Conservation (phyloP, 2,888 invertebrate genomes). For the Noctua janthe region DNA sequence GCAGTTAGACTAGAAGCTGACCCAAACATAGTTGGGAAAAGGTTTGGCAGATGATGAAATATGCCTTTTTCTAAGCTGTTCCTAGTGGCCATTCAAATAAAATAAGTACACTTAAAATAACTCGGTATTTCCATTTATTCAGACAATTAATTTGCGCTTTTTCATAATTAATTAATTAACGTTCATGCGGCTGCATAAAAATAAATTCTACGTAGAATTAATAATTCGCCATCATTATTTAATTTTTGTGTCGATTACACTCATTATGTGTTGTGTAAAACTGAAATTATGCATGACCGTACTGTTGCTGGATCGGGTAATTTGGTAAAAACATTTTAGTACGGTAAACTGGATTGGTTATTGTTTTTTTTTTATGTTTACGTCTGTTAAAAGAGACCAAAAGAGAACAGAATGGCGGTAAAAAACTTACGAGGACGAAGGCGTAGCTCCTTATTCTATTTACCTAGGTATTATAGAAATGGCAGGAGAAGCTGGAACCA, state of each 20-base stretch:
- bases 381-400: background rate
- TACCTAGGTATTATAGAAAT: background rate
- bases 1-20: background rate
- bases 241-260: conserved; percentile 36
- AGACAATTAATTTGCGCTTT: conserved; percentile 11
- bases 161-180: conserved; percentile 27
- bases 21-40: background rate
- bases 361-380: background rate
- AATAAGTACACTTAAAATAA: conserved; percentile 2
- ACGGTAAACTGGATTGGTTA: conserved; percentile 4
- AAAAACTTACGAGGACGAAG: background rate
- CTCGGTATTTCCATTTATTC: conserved; percentile 5
- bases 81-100: background rate
- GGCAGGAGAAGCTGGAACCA: background rate
- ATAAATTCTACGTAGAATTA: conserved; percentile 26
- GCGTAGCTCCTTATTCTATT: background rate
- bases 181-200: conserved; percentile 11
- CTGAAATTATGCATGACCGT: conserved; percentile 42
- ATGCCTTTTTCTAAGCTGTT: background rate
- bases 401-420: background rate
- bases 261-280: conserved; percentile 41
- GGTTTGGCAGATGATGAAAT: background rate
- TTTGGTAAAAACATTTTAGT: conserved; percentile 24
- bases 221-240: conserved; percentile 31
- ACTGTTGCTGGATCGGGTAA: background rate